Percentiles rank a stretch among this genome's conserved stretches.
phyloP scores from a whole-genome alignment of 2,113 vertebrate species.

The Dicrurus megarhynchus region DNA sequence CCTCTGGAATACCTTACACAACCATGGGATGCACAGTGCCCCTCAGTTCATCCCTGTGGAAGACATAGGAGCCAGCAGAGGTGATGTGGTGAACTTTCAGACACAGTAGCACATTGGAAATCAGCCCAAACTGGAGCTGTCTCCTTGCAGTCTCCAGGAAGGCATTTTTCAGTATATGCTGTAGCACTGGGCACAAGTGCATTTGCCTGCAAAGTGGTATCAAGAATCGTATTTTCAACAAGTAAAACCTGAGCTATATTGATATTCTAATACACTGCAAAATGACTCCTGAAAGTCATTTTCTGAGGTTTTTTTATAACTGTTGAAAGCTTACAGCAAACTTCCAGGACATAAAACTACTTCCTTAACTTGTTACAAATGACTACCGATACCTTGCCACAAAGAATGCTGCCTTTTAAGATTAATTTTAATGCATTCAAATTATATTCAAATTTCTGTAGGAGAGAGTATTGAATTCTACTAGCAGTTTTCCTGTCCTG shows the following conservation, averaged over 20 bases:
- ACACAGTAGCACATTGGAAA: neutral
- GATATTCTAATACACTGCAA: neutral
- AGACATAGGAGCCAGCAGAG: neutral
- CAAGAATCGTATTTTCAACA: neutral
- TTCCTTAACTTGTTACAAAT: neutral
- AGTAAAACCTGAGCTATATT: neutral
- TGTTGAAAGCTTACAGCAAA: neutral
- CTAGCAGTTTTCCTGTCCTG: neutral
- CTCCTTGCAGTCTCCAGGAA: neutral
- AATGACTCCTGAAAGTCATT: neutral
- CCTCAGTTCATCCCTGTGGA: neutral
- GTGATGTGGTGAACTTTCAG: neutral
- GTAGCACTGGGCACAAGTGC: neutral
- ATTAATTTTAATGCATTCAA: constrained; percentile 37
- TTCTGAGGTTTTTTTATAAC: neutral
- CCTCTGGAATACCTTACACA: neutral
- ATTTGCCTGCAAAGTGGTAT: neutral
- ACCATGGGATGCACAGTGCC: accelerated
- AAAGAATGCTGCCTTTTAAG: neutral
- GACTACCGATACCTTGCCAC: neutral
- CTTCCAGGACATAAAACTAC: neutral
- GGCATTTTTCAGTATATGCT: neutral
- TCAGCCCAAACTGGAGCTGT: neutral
- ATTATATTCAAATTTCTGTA: constrained; percentile 24
- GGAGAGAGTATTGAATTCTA: neutral